Conservation (phyloP, 2,113 vertebrate species). For the Catagonus wagneri region DNA sequence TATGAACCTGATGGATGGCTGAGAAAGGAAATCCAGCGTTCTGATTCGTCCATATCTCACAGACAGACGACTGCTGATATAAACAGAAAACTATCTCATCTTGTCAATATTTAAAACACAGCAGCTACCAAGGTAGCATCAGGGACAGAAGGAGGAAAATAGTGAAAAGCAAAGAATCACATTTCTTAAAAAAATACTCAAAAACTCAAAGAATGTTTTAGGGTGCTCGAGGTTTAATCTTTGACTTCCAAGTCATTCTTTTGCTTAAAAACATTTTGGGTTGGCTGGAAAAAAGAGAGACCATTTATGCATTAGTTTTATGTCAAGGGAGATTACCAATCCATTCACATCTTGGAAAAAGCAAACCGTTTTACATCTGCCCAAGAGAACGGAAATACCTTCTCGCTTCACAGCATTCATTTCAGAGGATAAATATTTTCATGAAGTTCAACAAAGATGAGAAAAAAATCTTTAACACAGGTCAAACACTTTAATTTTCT, state of each 20-base stretch:
- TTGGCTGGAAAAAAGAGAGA: constrained; percentile 65
- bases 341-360: constrained; percentile 13
- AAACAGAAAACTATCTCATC: constrained; percentile 92
- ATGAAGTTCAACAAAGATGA: background rate
- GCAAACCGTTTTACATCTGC: constrained; percentile 46
- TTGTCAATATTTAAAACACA: constrained; percentile 87
- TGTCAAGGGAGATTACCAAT: constrained; percentile 11
- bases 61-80: constrained; percentile 92
- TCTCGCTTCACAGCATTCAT: background rate
- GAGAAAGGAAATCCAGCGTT: constrained; percentile 93
- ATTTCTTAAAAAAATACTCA: constrained; percentile 61
- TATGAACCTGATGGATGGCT: constrained; percentile 91
- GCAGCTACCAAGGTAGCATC: constrained; percentile 83
- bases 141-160: constrained; percentile 54
- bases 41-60: constrained; percentile 92
- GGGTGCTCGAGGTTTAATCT: constrained; percentile 13
- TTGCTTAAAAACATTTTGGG: constrained; percentile 78
- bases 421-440: constrained; percentile 53
- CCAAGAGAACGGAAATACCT: constrained; percentile 7
- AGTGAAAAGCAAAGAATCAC: constrained; percentile 74
- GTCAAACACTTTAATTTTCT: constrained; percentile 36
- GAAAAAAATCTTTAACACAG: background rate
- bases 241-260: constrained; percentile 73
- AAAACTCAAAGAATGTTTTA: constrained; percentile 69
- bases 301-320: constrained; percentile 45